A percentile compares a stretch with the other conserved stretches of the same genome.
phyloP scores from a whole-genome alignment of 2,797 vertebrate genomes.

The Neomorphus geoffroyi region DNA sequence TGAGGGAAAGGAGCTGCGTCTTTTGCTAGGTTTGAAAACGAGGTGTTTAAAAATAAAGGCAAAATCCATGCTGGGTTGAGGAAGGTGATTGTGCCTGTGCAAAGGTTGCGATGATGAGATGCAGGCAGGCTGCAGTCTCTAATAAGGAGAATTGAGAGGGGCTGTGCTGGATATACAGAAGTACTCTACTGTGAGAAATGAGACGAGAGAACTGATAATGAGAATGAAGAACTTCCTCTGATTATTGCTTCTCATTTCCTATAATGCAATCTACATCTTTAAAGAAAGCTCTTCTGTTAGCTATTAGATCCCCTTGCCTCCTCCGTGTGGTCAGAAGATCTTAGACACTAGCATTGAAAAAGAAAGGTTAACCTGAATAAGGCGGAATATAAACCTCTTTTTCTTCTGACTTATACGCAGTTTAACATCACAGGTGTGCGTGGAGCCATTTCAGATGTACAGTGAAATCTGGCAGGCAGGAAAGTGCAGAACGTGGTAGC shows the following conservation, averaged over 20 bases:
- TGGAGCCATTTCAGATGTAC: not conserved
- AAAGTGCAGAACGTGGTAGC: not conserved
- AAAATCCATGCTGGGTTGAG: not conserved
- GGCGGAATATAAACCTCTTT: not conserved
- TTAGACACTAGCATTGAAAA: not conserved
- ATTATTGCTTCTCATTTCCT: slow-evolving; percentile 50
- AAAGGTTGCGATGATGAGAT: not conserved
- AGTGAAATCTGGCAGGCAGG: not conserved
- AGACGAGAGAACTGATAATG: slow-evolving; percentile 38
- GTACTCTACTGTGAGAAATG: not conserved
- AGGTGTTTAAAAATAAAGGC: not conserved
- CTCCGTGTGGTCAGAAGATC: not conserved
- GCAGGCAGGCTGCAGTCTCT: not conserved
- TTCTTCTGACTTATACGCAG: fast-evolving
- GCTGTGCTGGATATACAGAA: not conserved
- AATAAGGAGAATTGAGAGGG: slow-evolving; percentile 44
- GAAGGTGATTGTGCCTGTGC: not conserved
- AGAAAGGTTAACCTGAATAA: not conserved
- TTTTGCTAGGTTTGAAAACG: not conserved
- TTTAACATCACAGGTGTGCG: not conserved
- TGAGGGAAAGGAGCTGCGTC: not conserved
- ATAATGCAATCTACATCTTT: slow-evolving; percentile 35
- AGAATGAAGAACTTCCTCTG: slow-evolving; percentile 55
- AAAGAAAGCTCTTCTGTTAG: not conserved
- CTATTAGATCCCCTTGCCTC: not conserved